These are phyloP conservation scores for Cariama cristata DNA, from an alignment of 2,113 vertebrate genomes.

Conservation along the genomic window DNA sequence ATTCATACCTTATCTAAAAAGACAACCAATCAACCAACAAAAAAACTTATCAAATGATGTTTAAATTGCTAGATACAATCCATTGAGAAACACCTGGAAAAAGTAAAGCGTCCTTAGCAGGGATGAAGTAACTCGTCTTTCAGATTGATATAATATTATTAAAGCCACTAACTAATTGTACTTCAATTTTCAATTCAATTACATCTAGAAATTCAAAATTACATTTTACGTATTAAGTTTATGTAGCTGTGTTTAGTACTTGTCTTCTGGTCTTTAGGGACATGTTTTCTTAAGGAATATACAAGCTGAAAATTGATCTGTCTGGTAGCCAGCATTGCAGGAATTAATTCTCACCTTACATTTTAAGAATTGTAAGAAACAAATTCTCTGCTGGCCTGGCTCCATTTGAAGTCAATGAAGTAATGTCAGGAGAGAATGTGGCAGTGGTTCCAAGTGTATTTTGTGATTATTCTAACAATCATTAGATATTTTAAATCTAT, in stretches of 20 bases:
- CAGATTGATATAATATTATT: not conserved
- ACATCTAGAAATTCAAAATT: not conserved
- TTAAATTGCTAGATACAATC: not conserved
- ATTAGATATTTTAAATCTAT: not conserved
- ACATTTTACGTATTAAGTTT: not conserved
- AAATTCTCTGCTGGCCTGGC: not conserved
- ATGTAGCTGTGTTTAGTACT: not conserved
- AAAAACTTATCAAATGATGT: not conserved
- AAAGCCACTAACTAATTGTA: not conserved
- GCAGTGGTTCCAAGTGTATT: not conserved
- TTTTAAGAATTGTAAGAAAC: not conserved
- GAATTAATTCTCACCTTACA: not conserved
- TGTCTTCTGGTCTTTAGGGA: not conserved
- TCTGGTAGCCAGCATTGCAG: not conserved
- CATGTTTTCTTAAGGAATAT: not conserved
- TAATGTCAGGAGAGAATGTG: not conserved
- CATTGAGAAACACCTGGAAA: not conserved
- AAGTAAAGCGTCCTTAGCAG: not conserved
- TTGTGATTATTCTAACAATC: not conserved
- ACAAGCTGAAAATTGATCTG: not conserved
- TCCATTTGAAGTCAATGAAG: not conserved
- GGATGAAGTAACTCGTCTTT: not conserved
- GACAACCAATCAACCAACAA: accelerated
- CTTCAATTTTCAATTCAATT: not conserved
- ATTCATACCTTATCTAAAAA: not conserved